Percentiles rank a stretch among this genome's conserved stretches.
phyloP scores from a whole-genome alignment of 2,888 invertebrate species.

The Caenorhabditis japonica region DNA sequence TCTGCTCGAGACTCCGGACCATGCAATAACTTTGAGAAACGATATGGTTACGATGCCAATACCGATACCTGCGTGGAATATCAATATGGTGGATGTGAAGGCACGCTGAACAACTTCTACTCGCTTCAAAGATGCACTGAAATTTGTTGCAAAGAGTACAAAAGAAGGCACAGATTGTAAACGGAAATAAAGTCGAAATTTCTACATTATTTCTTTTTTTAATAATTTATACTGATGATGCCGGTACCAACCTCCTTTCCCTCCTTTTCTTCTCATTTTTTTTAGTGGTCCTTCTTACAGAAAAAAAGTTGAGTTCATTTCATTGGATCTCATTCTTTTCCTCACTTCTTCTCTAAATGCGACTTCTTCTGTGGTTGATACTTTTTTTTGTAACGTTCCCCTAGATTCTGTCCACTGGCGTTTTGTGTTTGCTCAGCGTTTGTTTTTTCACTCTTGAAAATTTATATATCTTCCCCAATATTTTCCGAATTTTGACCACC shows the following conservation, averaged over 20 bases:
- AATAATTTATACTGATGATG: constrained; percentile 13
- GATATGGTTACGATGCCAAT: constrained; percentile 73
- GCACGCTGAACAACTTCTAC: constrained; percentile 74
- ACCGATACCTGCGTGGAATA: constrained; percentile 73
- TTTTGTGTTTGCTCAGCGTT: constrained; percentile 42
- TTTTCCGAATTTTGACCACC: constrained; percentile 21
- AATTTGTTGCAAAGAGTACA: constrained; percentile 76
- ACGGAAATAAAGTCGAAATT: background rate
- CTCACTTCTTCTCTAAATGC: constrained; percentile 16
- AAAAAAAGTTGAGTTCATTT: constrained; percentile 34
- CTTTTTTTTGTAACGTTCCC: constrained; percentile 7
- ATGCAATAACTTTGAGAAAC: constrained; percentile 63
- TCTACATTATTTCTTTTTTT: constrained; percentile 1
- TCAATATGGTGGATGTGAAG: constrained; percentile 75
- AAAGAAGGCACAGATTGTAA: constrained; percentile 59
- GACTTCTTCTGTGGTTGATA: constrained; percentile 45
- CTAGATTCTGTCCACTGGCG: constrained; percentile 6
- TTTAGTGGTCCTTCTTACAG: no score
- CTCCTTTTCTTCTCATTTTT: background rate
- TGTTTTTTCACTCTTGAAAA: constrained; percentile 7
- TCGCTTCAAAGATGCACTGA: constrained; percentile 74
- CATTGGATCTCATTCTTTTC: constrained; percentile 33
- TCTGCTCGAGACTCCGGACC: constrained; percentile 74
- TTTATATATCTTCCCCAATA: background rate
- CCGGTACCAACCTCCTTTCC: no score